phyloP scores from a whole-genome alignment of 2,113 vertebrate species.

The Edolisoma coerulescens region DNA sequence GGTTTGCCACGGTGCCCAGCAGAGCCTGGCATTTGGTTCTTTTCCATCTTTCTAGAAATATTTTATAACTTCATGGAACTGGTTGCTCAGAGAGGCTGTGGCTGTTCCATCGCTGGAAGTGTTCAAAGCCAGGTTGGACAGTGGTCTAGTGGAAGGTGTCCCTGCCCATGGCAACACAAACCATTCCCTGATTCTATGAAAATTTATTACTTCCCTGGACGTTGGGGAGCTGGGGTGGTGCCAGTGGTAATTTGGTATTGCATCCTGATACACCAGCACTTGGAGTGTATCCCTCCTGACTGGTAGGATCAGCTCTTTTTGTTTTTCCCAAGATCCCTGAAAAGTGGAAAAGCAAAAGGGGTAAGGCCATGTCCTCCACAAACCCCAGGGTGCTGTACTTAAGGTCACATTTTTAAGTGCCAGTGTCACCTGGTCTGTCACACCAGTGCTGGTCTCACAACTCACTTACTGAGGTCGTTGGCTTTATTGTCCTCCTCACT shows the following conservation, averaged over 20 bases:
- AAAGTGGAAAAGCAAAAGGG: not conserved
- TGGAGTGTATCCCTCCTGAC: not conserved
- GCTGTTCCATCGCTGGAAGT: not conserved
- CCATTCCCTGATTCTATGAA: not conserved
- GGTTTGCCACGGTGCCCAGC: not conserved
- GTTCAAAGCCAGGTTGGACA: not conserved
- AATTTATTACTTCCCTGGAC: not conserved
- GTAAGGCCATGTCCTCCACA: not conserved
- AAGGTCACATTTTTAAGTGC: not conserved
- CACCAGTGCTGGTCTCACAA: not conserved
- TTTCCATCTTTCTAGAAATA: not conserved
- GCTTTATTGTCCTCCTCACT: not conserved
- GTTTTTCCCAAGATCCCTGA: not conserved
- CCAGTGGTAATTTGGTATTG: not conserved
- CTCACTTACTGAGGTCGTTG: not conserved
- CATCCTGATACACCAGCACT: too few relatives aligned
- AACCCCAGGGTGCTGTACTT: too few relatives aligned
- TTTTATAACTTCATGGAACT: not conserved
- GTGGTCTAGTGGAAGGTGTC: not conserved
- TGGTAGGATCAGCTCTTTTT: not conserved
- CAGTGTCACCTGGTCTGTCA: not conserved
- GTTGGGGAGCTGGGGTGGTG: not conserved
- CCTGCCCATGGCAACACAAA: not conserved
- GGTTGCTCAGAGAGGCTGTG: not conserved
- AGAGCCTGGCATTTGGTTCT: not conserved